Evolutionary conservation across 2,888 invertebrate species (phyloP), one percentile per base, ranked within the genome.

Genomic region (Microctonus hyperodae): DNA sequence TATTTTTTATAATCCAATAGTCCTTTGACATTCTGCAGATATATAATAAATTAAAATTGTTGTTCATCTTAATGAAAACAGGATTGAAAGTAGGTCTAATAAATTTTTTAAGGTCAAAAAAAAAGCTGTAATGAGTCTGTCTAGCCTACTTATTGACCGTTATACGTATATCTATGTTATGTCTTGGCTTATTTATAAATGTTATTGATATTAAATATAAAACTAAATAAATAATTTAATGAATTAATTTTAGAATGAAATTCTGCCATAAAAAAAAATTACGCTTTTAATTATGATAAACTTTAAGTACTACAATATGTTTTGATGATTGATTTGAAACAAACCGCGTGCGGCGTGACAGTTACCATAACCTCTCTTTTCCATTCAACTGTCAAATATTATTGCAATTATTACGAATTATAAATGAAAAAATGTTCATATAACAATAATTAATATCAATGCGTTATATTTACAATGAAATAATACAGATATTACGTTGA

Each of bases 1-100:
- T 64, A 67, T 22, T 56, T 68, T 61, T 65, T 65, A 68, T 53
- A 65, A 25, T 65, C 65, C 68, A 64, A 53, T 64, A 53, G 64
- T 67, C 67, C 69, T 58, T 69, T 37, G 63, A 65, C 62, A 55
- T 55, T 50, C 65, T 66, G 64, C 50, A 51, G 33, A n/a, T n/a
- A 44, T 13, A 33, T 64, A n/a, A 51, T 20, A 22, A 40, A 58
- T 40, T 16, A 22, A 37, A 33, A 28, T 56, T 31, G 20, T 56
- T 56, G 9, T 23, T 13, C 13, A 58, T 33, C 22, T 22, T 20
- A 58, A n/a, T 22, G 57, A 33, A 55, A n/a, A 28, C n/a, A 13
- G 23, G 53, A 53, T 28, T 22, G 53, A 25, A 23, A 53, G 23
- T 53, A 16, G 16, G 16, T 44, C 44, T 44, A 23, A 51, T 25